phyloP scores from a whole-genome alignment of 2,113 vertebrate genomes.

The Gallinago media region DNA sequence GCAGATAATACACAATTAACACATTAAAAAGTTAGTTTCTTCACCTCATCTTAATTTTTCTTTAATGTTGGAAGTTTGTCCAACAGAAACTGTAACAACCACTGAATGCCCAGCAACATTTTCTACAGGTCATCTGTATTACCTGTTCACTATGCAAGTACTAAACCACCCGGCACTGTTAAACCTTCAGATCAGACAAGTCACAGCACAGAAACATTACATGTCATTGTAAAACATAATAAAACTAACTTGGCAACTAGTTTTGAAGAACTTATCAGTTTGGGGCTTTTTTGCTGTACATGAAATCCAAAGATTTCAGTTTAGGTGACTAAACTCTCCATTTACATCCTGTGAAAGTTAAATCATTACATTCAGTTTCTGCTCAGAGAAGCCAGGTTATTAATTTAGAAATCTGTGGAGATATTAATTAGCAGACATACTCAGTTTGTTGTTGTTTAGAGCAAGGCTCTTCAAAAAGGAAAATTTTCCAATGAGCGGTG shows the following conservation, averaged over 20 bases:
- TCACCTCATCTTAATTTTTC: background rate
- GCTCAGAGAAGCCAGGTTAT: background rate
- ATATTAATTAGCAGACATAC: constrained; percentile 77
- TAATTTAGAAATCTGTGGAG: background rate
- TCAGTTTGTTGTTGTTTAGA: constrained; percentile 90
- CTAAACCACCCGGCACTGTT: background rate
- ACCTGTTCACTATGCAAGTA: background rate
- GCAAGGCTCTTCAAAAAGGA: constrained; percentile 90
- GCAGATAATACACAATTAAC: background rate
- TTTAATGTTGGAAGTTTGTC: background rate
- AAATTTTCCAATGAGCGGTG: constrained; percentile 88
- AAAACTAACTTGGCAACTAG: background rate
- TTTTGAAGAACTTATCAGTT: background rate
- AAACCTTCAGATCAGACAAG: background rate
- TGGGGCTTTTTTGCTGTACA: background rate
- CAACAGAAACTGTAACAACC: background rate
- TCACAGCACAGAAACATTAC: background rate
- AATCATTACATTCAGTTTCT: background rate
- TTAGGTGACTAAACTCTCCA: background rate
- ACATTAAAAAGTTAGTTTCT: background rate
- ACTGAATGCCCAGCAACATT: background rate
- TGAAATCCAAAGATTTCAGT: background rate
- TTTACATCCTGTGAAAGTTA: background rate
- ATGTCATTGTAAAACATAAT: background rate
- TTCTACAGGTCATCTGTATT: background rate